These are phyloP conservation scores for Uloborus plumipes DNA, from an alignment of 2,888 invertebrate genomes.

Conservation along the genomic window DNA sequence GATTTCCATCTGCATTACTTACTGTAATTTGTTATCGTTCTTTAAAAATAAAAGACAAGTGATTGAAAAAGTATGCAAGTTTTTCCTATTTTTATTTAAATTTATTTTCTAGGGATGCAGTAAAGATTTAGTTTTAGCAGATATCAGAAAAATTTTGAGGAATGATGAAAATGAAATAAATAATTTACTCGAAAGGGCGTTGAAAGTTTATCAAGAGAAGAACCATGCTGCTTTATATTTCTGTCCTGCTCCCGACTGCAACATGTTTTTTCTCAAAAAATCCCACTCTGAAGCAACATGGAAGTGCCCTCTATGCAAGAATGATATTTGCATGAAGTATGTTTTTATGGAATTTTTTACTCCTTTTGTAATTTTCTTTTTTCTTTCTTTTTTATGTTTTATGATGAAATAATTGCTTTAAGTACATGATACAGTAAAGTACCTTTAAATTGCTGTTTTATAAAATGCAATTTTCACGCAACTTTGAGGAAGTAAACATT, in stretches of 20 bases:
- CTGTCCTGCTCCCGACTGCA: slow-evolving; percentile 47
- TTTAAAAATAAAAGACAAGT: background rate
- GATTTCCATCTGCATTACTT: too few relatives aligned
- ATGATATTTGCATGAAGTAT: slow-evolving; percentile 46
- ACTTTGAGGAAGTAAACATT: too few relatives aligned
- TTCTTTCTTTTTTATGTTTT: too few relatives aligned
- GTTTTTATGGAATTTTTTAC: background rate
- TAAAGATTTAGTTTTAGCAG: slow-evolving; percentile 39
- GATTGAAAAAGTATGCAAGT: background rate
- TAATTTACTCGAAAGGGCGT: slow-evolving; percentile 17
- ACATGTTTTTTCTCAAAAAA: slow-evolving; percentile 50
- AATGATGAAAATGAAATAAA: slow-evolving; percentile 27
- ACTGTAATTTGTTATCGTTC: too few relatives aligned
- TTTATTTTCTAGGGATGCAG: slow-evolving; percentile 26
- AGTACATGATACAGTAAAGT: too few relatives aligned
- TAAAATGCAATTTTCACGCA: too few relatives aligned
- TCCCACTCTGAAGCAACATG: slow-evolving; percentile 13
- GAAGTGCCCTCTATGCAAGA: slow-evolving; percentile 46
- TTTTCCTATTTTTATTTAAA: background rate
- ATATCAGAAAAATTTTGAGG: slow-evolving; percentile 27
- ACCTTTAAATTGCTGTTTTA: too few relatives aligned
- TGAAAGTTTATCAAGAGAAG: slow-evolving; percentile 30
- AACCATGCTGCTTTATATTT: slow-evolving; percentile 12
- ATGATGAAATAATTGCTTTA: too few relatives aligned
- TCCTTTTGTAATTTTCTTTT: too few relatives aligned